Evolutionary conservation across 1,140 invertebrate species (phyloP).

Genomic region (Oedothorax gibbosus): DNA sequence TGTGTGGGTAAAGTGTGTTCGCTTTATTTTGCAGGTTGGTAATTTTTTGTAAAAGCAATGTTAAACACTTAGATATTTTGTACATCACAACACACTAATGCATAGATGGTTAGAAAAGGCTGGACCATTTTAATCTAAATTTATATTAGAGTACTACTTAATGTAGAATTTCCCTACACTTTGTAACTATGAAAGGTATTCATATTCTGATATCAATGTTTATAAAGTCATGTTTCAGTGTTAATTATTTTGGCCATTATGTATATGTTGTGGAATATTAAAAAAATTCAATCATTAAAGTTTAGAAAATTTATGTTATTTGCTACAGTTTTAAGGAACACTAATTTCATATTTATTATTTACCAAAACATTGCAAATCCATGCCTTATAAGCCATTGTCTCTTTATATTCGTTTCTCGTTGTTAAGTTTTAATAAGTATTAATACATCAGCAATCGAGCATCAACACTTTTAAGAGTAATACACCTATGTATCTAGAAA

Average conservation of each 20-base stretch:
- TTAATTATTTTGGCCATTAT: constrained; percentile 30
- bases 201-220: constrained; percentile 34
- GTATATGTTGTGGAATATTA: constrained; percentile 55
- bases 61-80: background rate
- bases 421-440: too few relatives aligned
- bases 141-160: constrained; percentile 39
- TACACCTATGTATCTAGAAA: too few relatives aligned
- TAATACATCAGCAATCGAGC: too few relatives aligned
- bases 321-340: too few relatives aligned
- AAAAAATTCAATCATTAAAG: constrained; percentile 45
- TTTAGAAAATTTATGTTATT: too few relatives aligned
- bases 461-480: too few relatives aligned
- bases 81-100: background rate
- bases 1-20: constrained; percentile 10
- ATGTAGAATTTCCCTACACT: constrained; percentile 24
- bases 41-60: background rate
- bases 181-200: constrained; percentile 10
- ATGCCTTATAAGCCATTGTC: too few relatives aligned
- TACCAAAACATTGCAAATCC: too few relatives aligned
- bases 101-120: constrained; percentile 52
- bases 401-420: too few relatives aligned
- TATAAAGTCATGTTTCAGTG: constrained; percentile 16
- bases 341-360: too few relatives aligned
- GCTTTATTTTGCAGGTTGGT: constrained; percentile 13
- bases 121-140: constrained; percentile 57